These are phyloP conservation scores for Oscheius sp. DNA, from an alignment of 1,140 invertebrate genomes.

Conservation along the genomic window DNA sequence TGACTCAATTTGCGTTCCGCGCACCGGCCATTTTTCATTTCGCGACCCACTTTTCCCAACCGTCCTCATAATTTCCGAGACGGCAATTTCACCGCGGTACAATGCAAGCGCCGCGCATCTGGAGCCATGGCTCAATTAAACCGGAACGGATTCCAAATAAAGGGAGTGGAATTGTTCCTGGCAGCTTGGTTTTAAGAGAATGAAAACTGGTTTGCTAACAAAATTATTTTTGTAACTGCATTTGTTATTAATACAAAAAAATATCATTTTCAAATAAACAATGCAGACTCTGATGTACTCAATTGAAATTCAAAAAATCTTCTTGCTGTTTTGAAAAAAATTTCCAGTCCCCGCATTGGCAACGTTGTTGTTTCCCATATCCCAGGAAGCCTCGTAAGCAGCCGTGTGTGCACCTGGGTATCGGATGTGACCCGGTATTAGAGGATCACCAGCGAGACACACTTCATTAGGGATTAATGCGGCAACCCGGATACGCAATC, in stretches of 20 bases:
- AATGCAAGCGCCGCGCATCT: too few relatives aligned
- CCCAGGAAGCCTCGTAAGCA: not conserved
- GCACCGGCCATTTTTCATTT: not conserved
- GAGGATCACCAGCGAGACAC: not conserved
- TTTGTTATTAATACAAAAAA: not conserved
- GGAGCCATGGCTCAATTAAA: too few relatives aligned
- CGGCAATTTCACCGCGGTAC: too few relatives aligned
- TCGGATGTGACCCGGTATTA: not conserved
- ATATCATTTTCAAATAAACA: not conserved
- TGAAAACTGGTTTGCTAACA: not conserved
- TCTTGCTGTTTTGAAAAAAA: too few relatives aligned
- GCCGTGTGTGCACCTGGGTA: not conserved
- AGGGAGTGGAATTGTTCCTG: not conserved
- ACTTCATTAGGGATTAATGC: slow-evolving; percentile 10
- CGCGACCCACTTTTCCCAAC: not conserved
- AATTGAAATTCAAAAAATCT: not conserved
- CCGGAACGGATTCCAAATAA: too few relatives aligned
- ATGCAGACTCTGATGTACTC: not conserved
- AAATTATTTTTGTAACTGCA: not conserved
- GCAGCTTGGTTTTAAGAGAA: not conserved
- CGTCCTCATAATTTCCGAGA: too few relatives aligned
- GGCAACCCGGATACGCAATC: slow-evolving; percentile 7
- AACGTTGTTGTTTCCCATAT: not conserved
- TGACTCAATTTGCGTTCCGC: not conserved
- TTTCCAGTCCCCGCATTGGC: too few relatives aligned